phyloP scores from a whole-genome alignment of 2,797 vertebrate genomes.

The Neopelma chrysocephalum region DNA sequence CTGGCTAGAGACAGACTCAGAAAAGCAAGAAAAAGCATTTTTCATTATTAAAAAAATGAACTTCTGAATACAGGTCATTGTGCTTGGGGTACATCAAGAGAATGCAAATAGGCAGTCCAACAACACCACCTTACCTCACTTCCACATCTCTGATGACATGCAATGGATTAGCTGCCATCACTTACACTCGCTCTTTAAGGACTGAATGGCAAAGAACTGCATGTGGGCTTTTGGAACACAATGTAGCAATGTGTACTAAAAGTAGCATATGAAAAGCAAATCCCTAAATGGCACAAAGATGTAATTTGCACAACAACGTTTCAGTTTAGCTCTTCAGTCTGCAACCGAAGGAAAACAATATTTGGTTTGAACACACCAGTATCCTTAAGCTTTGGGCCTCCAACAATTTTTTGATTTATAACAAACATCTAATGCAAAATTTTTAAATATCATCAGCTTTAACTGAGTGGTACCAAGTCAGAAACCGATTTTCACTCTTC shows the following conservation, averaged over 20 bases:
- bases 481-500: neutral
- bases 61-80: neutral
- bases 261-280: constrained; percentile 22
- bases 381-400: neutral
- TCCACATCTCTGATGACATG: neutral
- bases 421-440: neutral
- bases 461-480: neutral
- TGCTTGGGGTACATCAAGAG: neutral
- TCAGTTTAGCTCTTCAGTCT: neutral
- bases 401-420: neutral
- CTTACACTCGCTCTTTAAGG: neutral
- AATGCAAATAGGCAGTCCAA: neutral
- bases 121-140: neutral
- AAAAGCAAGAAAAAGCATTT: neutral
- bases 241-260: constrained; percentile 18
- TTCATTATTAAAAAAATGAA: neutral
- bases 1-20: neutral
- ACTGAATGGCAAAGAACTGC: neutral
- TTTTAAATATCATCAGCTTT: neutral
- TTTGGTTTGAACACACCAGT: neutral
- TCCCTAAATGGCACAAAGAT: neutral
- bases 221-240: constrained; percentile 16
- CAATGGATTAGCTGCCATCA: neutral
- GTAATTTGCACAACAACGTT: neutral
- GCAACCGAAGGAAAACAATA: neutral